Evolutionary conservation across 2,888 invertebrate species (phyloP).

Genomic region (Idaea biselata): DNA sequence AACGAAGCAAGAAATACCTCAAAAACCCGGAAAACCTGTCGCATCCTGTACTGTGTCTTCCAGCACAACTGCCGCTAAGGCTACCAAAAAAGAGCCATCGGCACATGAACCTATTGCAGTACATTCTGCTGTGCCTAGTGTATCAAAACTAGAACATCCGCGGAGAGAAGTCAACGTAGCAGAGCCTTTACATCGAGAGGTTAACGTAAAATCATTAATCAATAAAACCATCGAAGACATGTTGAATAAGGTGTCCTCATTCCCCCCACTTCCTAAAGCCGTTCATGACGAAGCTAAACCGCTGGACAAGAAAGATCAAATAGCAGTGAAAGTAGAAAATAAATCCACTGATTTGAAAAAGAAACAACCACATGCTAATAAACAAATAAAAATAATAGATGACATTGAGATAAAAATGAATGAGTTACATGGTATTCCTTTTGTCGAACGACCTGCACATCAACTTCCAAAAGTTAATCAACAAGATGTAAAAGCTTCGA

Average conservation of each 20-base stretch:
- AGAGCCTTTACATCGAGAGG: slow-evolving; percentile 45
- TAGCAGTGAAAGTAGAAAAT: neutral
- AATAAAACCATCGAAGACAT: slow-evolving; percentile 72
- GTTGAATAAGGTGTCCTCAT: slow-evolving; percentile 39
- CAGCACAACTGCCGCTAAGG: slow-evolving; percentile 16
- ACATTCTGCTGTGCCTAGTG: slow-evolving; percentile 5
- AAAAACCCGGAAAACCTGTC: slow-evolving; percentile 4
- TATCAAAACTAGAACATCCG: neutral
- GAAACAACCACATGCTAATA: slow-evolving; percentile 31
- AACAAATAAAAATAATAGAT: slow-evolving; percentile 47
- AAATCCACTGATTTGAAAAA: slow-evolving; percentile 4
- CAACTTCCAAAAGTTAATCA: slow-evolving; percentile 50
- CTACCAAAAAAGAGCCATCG: slow-evolving; percentile 13
- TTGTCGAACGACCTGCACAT: slow-evolving; percentile 60
- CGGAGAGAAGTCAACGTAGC: slow-evolving; percentile 35
- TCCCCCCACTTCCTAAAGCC: slow-evolving; percentile 40
- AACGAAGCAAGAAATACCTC: slow-evolving; percentile 12
- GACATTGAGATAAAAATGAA: slow-evolving; percentile 75
- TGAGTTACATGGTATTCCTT: slow-evolving; percentile 70
- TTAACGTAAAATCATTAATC: slow-evolving; percentile 65
- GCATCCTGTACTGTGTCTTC: slow-evolving; percentile 19
- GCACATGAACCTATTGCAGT: slow-evolving; percentile 4
- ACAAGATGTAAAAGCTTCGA: slow-evolving; percentile 36
- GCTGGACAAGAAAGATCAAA: slow-evolving; percentile 18
- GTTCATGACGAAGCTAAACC: slow-evolving; percentile 40